These are phyloP conservation scores for Tipula unca DNA, from an alignment of 2,888 invertebrate genomes.

Conservation along the genomic window DNA sequence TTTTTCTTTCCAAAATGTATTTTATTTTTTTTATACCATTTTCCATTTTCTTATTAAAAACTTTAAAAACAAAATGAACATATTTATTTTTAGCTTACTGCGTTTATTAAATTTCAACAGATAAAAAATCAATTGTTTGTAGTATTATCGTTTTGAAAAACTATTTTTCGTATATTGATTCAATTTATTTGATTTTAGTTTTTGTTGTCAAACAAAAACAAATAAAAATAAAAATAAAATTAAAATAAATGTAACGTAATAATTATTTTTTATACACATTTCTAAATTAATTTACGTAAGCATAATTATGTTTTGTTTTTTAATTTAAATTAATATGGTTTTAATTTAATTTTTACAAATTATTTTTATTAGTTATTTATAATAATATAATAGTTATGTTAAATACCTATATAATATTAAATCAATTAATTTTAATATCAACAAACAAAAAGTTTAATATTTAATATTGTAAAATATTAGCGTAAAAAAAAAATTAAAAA, in stretches of 20 bases:
- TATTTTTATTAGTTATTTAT: neutral
- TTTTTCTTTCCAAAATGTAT: neutral
- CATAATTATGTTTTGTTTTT: neutral
- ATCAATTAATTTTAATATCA: neutral
- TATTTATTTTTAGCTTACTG: neutral
- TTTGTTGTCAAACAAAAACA: neutral
- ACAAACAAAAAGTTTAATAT: neutral
- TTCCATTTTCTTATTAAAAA: neutral
- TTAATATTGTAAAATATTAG: neutral
- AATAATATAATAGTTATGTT: neutral
- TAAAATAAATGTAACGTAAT: too few relatives aligned
- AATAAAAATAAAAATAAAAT: neutral
- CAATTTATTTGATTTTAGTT: too few relatives aligned
- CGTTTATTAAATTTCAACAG: too few relatives aligned
- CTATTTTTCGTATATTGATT: too few relatives aligned
- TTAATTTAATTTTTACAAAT: slow-evolving; percentile 1
- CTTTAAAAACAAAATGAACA: neutral
- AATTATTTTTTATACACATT: neutral
- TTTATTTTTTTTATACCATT: neutral
- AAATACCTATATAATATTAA: neutral
- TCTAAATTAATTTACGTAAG: neutral
- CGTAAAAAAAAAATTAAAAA: too few relatives aligned
- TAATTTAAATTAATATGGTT: neutral
- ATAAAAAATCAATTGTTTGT: too few relatives aligned
- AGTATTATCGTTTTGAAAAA: too few relatives aligned